phyloP scores from a whole-genome alignment of 2,888 invertebrate species.

The Cantharis rufa region DNA sequence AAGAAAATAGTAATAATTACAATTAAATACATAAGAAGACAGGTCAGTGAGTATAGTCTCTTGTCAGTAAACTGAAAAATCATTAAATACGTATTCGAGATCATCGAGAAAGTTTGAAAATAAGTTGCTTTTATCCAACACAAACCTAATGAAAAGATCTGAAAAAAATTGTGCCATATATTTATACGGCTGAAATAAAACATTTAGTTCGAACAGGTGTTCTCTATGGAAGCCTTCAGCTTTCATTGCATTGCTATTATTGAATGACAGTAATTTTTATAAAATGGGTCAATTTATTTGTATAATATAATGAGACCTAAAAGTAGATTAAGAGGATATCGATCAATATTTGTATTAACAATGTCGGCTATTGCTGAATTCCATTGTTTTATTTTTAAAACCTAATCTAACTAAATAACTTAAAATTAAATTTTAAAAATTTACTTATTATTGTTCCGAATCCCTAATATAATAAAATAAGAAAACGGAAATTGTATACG shows the following conservation, averaged over 20 bases:
- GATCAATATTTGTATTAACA: neutral
- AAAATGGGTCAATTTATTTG: neutral
- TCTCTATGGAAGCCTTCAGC: neutral
- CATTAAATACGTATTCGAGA: neutral
- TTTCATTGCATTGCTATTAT: neutral
- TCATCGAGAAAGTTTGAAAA: neutral
- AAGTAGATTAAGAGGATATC: neutral
- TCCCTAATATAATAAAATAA: no score
- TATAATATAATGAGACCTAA: neutral
- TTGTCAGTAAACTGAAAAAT: neutral
- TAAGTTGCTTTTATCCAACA: neutral
- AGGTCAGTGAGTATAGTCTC: neutral
- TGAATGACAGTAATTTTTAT: neutral
- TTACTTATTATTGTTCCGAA: no score
- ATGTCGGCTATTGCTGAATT: neutral
- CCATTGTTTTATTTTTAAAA: neutral
- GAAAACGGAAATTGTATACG: no score
- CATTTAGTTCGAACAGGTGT: constrained; percentile 2
- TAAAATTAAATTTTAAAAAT: no score
- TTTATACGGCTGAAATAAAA: neutral
- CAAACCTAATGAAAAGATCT: neutral
- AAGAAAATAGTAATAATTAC: no score
- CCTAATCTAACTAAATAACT: no score
- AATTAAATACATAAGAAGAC: no score
- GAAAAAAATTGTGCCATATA: neutral